Percentiles rank a stretch among this genome's conserved stretches.
Conservation (phyloP, 2,888 invertebrate species). For the Germaria angustata region DNA sequence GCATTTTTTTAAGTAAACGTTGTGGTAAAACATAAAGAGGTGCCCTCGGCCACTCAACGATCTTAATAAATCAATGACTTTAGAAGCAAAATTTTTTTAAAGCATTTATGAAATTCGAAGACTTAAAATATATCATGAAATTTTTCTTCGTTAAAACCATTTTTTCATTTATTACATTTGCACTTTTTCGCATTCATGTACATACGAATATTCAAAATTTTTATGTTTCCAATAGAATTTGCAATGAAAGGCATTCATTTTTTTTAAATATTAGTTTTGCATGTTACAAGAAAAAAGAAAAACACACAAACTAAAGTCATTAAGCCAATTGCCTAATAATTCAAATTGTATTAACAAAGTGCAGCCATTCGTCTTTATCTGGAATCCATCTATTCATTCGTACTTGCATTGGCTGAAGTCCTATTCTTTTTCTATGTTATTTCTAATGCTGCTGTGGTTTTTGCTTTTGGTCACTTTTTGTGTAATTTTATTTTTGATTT, state of each 20-base stretch:
- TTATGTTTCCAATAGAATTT: background rate
- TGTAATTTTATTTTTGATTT: conserved; percentile 4
- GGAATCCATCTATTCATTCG: too few species aligned
- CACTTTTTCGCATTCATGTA: background rate
- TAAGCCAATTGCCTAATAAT: conserved; percentile 23
- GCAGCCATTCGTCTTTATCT: background rate
- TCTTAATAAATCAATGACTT: too few species aligned
- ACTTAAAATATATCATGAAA: background rate
- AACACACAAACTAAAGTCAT: conserved; percentile 10
- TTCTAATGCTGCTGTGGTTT: background rate
- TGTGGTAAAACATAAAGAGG: too few species aligned
- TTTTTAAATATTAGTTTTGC: background rate
- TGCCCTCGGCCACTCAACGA: too few species aligned
- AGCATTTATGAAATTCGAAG: background rate
- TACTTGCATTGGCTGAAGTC: background rate
- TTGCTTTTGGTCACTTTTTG: background rate
- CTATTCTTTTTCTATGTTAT: background rate
- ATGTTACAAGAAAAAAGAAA: background rate
- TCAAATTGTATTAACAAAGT: conserved; percentile 8
- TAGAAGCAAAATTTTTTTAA: too few species aligned
- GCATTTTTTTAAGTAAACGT: too few species aligned
- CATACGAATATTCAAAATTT: background rate
- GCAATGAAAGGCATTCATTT: background rate
- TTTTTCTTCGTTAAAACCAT: background rate
- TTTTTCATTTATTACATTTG: background rate